phyloP scores from a whole-genome alignment of 1,140 invertebrate genomes.

The Danaus plexippus region DNA sequence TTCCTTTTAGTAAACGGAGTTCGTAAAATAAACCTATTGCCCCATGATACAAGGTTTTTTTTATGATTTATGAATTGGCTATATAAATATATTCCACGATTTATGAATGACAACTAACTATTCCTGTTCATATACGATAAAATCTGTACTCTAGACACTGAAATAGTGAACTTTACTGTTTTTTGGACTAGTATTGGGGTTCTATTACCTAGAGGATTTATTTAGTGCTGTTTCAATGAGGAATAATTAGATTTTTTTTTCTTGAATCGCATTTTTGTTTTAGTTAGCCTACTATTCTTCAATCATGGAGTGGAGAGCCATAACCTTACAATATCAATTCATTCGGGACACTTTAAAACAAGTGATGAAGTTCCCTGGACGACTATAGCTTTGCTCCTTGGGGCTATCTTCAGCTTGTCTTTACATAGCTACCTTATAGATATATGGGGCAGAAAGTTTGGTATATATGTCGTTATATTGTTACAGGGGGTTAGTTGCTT shows the following conservation, averaged over 20 bases:
- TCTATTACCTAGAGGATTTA: background rate
- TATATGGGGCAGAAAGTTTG: constrained; percentile 41
- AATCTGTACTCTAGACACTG: too few relatives aligned
- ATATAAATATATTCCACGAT: too few relatives aligned
- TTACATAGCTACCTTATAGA: constrained; percentile 35
- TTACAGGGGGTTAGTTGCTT: constrained; percentile 44
- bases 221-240: background rate
- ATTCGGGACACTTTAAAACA: constrained; percentile 34
- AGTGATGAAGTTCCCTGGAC: constrained; percentile 37
- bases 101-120: too few relatives aligned
- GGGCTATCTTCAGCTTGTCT: constrained; percentile 25
- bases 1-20: too few relatives aligned
- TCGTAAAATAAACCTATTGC: too few relatives aligned
- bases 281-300: constrained; percentile 48
- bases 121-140: too few relatives aligned
- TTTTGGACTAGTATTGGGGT: background rate
- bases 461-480: constrained; percentile 43
- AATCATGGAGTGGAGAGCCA: constrained; percentile 46
- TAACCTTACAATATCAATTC: constrained; percentile 32
- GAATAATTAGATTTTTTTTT: background rate
- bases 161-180: too few relatives aligned
- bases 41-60: too few relatives aligned
- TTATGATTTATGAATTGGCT: too few relatives aligned
- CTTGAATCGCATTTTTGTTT: constrained; percentile 11
- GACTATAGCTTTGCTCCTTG: constrained; percentile 30